Percentiles rank a stretch among this genome's conserved stretches.
Conservation (phyloP, 2,113 vertebrate genomes). For the Epinephelus moara region DNA sequence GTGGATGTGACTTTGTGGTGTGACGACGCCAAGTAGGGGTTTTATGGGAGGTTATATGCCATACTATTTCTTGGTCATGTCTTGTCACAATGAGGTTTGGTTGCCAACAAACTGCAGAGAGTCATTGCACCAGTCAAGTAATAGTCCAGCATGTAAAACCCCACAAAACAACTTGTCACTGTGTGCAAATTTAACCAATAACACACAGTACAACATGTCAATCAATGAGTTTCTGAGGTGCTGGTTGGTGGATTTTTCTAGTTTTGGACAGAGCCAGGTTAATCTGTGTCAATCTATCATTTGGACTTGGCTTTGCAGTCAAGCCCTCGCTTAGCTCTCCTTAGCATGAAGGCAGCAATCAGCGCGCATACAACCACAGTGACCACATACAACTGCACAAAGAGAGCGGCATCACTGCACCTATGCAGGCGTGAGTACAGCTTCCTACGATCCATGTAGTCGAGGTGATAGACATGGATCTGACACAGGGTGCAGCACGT, state of each 20-base stretch:
- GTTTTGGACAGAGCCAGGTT: background rate
- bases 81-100: too few species aligned
- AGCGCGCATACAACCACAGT: conserved; percentile 79
- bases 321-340: conserved; percentile 82
- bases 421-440: conserved; percentile 86
- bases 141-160: too few species aligned
- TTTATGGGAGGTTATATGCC: too few species aligned
- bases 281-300: conserved; percentile 16
- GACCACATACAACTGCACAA: conserved; percentile 82
- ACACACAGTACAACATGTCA: too few species aligned
- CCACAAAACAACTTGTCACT: too few species aligned
- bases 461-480: conserved; percentile 89
- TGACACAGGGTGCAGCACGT: conserved; percentile 91
- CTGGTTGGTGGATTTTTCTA: background rate
- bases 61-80: too few species aligned
- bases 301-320: conserved; percentile 78
- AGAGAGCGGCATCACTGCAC: conserved; percentile 74
- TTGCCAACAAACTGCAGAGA: too few species aligned
- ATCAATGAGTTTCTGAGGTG: too few species aligned
- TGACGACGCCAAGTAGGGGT: too few species aligned
- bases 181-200: too few species aligned
- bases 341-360: conserved; percentile 82
- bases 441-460: conserved; percentile 84
- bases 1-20: too few species aligned
- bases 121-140: too few species aligned